These are phyloP conservation scores for Copidosoma floridanum DNA, from an alignment of 1,140 invertebrate species.

Conservation along the genomic window DNA sequence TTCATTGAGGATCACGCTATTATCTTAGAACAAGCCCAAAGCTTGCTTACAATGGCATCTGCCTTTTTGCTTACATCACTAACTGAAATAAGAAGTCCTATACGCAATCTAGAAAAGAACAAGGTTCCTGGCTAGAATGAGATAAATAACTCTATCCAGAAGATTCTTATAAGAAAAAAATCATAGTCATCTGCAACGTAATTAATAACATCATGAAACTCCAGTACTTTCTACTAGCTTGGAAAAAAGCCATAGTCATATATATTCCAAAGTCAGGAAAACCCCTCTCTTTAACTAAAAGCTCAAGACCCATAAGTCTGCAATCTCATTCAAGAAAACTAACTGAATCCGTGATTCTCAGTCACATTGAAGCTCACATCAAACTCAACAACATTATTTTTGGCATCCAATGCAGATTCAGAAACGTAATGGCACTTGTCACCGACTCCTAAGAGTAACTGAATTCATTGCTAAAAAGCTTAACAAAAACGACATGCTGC, in stretches of 20 bases:
- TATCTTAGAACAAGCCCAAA: neutral
- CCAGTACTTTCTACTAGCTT: too few species aligned
- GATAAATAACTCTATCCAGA: neutral
- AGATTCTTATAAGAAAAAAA: too few species aligned
- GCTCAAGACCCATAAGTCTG: slow-evolving; percentile 23
- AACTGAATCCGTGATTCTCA: slow-evolving; percentile 6
- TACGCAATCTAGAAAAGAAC: neutral
- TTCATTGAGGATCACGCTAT: too few species aligned
- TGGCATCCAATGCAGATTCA: slow-evolving; percentile 10
- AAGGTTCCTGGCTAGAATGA: neutral
- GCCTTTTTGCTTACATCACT: neutral
- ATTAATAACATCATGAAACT: too few species aligned
- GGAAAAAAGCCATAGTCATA: neutral
- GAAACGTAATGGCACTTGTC: too few species aligned
- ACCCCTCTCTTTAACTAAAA: neutral
- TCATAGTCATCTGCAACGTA: too few species aligned
- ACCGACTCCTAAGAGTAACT: too few species aligned
- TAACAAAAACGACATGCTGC: too few species aligned
- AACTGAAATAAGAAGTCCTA: neutral
- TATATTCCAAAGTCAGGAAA: neutral
- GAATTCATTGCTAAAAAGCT: too few species aligned
- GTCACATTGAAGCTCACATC: neutral
- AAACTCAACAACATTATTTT: slow-evolving; percentile 14
- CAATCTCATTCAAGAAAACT: slow-evolving; percentile 18
- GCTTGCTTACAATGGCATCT: neutral